Percentiles rank a stretch among this genome's conserved stretches.
Conservation (phyloP, 1,140 invertebrate species). For the Hylaeus anthracinus region DNA sequence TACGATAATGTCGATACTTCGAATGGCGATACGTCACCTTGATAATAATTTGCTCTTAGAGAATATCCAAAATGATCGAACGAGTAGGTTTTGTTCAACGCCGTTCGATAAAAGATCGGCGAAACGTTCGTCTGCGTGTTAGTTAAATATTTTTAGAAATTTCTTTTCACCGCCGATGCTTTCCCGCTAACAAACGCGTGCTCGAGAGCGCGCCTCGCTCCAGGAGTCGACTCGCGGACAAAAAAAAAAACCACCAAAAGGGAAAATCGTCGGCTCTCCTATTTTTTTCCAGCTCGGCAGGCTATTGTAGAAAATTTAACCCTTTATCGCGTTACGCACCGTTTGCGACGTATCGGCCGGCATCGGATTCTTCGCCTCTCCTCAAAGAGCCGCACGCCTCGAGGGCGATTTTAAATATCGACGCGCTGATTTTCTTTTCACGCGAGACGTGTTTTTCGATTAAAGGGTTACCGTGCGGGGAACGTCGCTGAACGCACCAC, state of each 20-base stretch:
- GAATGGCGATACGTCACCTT: too few species aligned
- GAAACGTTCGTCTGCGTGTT: too few species aligned
- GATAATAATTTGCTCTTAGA: too few species aligned
- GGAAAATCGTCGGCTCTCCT: not conserved
- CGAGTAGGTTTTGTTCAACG: too few species aligned
- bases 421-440: slow-evolving; percentile 13
- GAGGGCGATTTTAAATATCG: slow-evolving; percentile 41
- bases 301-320: slow-evolving; percentile 38
- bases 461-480: slow-evolving; percentile 23
- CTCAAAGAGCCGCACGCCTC: slow-evolving; percentile 41
- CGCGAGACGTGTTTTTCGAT: slow-evolving; percentile 18
- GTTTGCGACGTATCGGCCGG: slow-evolving; percentile 17
- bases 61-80: too few species aligned
- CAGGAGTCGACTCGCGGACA: slow-evolving; percentile 26
- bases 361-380: slow-evolving; percentile 41
- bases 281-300: slow-evolving; percentile 9
- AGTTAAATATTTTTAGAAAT: too few species aligned
- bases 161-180: too few species aligned
- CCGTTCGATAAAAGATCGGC: too few species aligned
- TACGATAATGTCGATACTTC: too few species aligned
- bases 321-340: slow-evolving; percentile 41
- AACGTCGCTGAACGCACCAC: not conserved
- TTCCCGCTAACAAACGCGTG: slow-evolving; percentile 34
- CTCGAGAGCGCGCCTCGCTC: slow-evolving; percentile 33
- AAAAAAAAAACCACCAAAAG: slow-evolving; percentile 24